Conservation (phyloP, 2,797 vertebrate species). For the Aplochiton taeniatus region DNA sequence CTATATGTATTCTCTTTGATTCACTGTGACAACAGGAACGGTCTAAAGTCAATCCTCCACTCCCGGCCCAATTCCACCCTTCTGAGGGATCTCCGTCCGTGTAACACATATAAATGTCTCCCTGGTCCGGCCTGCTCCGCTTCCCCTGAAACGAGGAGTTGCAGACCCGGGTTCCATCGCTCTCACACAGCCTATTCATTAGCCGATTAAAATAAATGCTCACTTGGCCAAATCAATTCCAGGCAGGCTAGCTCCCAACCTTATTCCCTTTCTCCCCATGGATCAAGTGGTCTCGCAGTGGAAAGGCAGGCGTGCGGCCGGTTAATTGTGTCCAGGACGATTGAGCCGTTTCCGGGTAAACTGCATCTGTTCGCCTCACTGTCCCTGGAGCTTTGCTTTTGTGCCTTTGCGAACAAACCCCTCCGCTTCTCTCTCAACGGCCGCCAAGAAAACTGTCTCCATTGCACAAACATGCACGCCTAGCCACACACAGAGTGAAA, state of each 20-base stretch:
- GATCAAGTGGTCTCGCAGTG: slow-evolving; percentile 21
- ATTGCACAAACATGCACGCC: not conserved
- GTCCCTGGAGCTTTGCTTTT: slow-evolving; percentile 8
- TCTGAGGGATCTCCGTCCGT: no score
- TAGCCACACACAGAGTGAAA: not conserved
- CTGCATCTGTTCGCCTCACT: not conserved
- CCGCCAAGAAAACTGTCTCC: slow-evolving; percentile 2
- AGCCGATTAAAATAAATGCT: slow-evolving; percentile 21
- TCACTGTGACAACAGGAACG: no score
- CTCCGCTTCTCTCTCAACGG: not conserved
- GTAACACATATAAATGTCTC: no score
- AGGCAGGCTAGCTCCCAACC: slow-evolving; percentile 33
- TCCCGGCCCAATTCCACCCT: no score
- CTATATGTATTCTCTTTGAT: no score
- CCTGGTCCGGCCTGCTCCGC: no score
- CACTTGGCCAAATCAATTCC: slow-evolving; percentile 65
- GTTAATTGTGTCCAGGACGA: slow-evolving; percentile 13
- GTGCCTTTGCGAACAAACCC: not conserved
- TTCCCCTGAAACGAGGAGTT: no score
- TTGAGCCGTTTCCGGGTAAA: slow-evolving; percentile 10
- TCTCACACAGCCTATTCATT: no score
- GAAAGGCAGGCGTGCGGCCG: slow-evolving; percentile 22
- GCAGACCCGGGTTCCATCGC: no score
- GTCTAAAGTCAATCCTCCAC: no score
- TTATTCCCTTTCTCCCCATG: slow-evolving; percentile 19